phyloP scores from a whole-genome alignment of 2,888 invertebrate species.

The Vannuccia rotundouncinata region DNA sequence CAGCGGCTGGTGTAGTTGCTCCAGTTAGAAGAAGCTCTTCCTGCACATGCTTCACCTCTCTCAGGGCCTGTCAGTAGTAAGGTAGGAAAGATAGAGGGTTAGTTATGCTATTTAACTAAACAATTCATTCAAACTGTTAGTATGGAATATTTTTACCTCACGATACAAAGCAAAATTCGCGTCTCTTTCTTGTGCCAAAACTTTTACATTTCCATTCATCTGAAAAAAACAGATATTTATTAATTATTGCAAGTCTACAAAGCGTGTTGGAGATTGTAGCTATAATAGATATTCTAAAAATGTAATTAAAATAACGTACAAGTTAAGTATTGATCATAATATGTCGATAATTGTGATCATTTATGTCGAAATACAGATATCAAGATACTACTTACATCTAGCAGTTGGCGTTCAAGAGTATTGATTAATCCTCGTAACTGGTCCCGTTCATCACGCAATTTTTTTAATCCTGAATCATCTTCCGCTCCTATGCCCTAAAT shows the following conservation, averaged over 20 bases:
- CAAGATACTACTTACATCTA: not conserved
- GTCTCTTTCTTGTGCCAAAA: not conserved
- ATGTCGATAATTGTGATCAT: too few relatives aligned
- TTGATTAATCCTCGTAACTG: not conserved
- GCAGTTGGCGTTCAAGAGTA: not conserved
- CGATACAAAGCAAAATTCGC: not conserved
- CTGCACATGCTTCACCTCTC: not conserved
- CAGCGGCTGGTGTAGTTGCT: not conserved
- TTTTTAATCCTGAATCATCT: not conserved
- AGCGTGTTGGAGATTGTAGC: too few relatives aligned
- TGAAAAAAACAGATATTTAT: not conserved
- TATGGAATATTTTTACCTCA: not conserved
- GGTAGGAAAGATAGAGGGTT: too few relatives aligned
- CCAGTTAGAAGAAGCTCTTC: not conserved
- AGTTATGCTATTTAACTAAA: too few relatives aligned
- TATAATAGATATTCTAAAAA: too few relatives aligned
- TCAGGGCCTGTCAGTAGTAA: too few relatives aligned
- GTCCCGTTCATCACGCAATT: not conserved
- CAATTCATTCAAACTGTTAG: too few relatives aligned
- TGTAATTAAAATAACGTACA: not conserved
- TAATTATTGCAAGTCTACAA: too few relatives aligned
- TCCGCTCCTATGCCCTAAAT: not conserved
- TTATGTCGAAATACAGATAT: too few relatives aligned
- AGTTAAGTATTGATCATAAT: not conserved
- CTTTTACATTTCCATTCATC: not conserved